Evolutionary conservation across 2,797 vertebrate genomes (phyloP), one percentile per base, ranked within the genome.

Genomic region (Australoheros facetus): DNA sequence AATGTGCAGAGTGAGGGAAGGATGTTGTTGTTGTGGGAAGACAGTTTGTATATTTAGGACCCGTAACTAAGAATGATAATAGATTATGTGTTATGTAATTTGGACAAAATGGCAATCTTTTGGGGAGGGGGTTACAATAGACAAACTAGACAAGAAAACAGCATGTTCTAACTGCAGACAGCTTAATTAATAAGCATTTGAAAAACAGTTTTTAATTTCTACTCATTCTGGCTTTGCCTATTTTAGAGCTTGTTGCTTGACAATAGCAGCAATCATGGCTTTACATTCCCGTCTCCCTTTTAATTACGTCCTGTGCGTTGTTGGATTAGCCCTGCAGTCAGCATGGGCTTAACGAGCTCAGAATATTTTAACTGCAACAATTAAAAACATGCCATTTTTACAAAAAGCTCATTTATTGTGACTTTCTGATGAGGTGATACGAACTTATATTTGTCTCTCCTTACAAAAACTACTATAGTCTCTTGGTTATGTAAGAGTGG

Each of bases 191-290:
- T 81, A 37, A 51, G 51, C 28, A n/a, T 75, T 72, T 37, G 28
- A 75, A n/a, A 7, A 55, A 21, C 28, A 16, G 30, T 77, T 85
- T 77, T 56, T 69, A 2, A 62, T 82, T 76, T 72, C 16, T 69
- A 26, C 55, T 34, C 10, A 54, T 84, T 81, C 56, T 69, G 28
- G 17, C 80, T 79, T 75, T 60, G 53, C 51, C 37, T 45, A 57
- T 85, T 84, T 80, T 51, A 55, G 17, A 66, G 71, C 82, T 30
- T 28, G 60, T 39, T 51, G 73, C n/a, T 56, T 6, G 32, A 90
- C 88, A 88, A 88, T 80, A 57, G 82, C 57, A 72, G 73, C 78
- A 91, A 91, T 88, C 75, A 87, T 30, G 53, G 77, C 79, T 85
- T 85, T 78, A 79, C 66, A 80, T 80, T 88, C 70, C 77, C 56